phyloP scores from a whole-genome alignment of 2,797 vertebrate genomes.

The Pseudochromis fuscus region DNA sequence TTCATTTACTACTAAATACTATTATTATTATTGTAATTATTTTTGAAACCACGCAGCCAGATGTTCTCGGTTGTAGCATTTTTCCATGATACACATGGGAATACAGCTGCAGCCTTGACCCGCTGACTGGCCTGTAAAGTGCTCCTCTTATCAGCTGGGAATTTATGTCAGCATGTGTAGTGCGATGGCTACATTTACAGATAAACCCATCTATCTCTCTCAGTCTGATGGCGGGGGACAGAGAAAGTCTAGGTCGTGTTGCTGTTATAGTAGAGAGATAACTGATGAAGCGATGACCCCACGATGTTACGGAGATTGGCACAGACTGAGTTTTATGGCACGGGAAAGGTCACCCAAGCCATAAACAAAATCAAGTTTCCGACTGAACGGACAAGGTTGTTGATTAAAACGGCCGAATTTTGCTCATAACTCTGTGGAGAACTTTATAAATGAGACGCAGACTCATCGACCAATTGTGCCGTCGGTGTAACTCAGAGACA shows the following conservation, averaged over 20 bases:
- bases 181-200: conserved; percentile 73
- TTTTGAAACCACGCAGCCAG: conserved; percentile 19
- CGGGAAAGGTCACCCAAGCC: conserved; percentile 73
- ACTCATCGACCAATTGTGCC: conserved; percentile 39
- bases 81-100: conserved; percentile 28
- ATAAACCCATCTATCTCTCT: conserved; percentile 78
- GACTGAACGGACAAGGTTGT: conserved; percentile 39
- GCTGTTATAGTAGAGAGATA: conserved; percentile 71
- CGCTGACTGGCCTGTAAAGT: conserved; percentile 59
- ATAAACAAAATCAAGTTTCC: conserved; percentile 69
- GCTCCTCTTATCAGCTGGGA: conserved; percentile 74
- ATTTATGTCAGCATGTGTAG: conserved; percentile 78
- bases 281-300: conserved; percentile 76
- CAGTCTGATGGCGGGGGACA: conserved; percentile 72
- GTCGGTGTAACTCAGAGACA: conserved; percentile 52
- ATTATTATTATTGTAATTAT: conserved; percentile 18
- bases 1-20: conserved; percentile 19
- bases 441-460: conserved; percentile 49
- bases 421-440: conserved; percentile 53
- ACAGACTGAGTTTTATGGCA: conserved; percentile 70
- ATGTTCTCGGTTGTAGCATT: conserved; percentile 8
- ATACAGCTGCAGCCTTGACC: conserved; percentile 44
- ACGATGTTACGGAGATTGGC: conserved; percentile 68
- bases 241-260: conserved; percentile 70
- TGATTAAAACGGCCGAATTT: conserved; percentile 69